Conservation (phyloP, 1,140 invertebrate genomes). For the Wasmannia auropunctata region DNA sequence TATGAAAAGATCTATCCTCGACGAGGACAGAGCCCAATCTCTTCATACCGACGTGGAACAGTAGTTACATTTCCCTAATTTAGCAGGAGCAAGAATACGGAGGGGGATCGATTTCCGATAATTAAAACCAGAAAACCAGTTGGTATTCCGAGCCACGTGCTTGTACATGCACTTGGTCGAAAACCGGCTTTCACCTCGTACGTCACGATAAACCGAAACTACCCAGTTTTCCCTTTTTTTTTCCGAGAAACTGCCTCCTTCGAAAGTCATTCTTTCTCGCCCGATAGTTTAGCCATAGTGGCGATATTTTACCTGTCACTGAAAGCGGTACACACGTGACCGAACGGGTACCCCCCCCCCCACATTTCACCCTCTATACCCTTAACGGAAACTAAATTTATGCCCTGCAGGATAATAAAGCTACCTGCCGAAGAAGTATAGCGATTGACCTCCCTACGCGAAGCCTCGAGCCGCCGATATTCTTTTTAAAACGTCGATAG, state of each 20-base stretch:
- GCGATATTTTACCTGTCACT: constrained; percentile 56
- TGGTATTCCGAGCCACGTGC: constrained; percentile 20
- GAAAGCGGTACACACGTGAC: constrained; percentile 33
- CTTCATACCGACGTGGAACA: background rate
- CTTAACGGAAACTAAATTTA: constrained; percentile 60
- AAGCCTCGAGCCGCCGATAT: constrained; percentile 8
- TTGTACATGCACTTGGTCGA: constrained; percentile 12
- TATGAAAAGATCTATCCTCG: background rate
- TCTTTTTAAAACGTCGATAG: constrained; percentile 52
- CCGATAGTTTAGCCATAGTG: constrained; percentile 34
- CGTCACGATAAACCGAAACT: constrained; percentile 21
- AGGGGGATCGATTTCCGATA: constrained; percentile 57
- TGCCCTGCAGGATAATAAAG: constrained; percentile 64
- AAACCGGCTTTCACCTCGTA: background rate
- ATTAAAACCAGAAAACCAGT: constrained; percentile 54
- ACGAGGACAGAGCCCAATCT: constrained; percentile 5
- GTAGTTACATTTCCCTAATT: constrained; percentile 47
- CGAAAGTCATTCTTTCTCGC: constrained; percentile 46
- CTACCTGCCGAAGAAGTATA: constrained; percentile 49
- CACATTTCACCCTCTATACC: background rate
- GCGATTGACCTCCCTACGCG: constrained; percentile 39
- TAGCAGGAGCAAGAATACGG: background rate
- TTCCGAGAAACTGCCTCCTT: constrained; percentile 6
- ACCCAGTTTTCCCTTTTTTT: background rate
- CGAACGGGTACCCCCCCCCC: background rate